Evolutionary conservation across 2,797 vertebrate species (phyloP).

Genomic region (Ctenochaetus hawaiiensis): DNA sequence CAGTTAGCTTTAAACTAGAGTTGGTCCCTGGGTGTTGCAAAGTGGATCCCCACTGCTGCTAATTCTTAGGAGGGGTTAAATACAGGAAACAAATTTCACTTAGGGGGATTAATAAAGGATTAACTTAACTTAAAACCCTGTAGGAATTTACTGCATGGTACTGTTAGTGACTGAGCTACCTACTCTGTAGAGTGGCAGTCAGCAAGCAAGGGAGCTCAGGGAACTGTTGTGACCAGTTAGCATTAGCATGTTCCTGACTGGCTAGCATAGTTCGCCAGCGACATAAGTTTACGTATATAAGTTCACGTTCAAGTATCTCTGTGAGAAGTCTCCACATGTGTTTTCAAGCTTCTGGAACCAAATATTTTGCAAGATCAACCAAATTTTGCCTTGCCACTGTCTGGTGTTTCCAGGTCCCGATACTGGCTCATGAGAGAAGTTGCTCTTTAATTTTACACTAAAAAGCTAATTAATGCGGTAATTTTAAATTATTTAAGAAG

Average conservation of each 20-base stretch:
- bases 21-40: no score
- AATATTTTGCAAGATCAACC: neutral
- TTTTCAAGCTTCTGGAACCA: neutral
- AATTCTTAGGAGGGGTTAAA: no score
- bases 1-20: no score
- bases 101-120: no score
- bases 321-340: neutral
- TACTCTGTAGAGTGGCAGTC: neutral
- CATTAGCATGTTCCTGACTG: neutral
- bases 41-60: no score
- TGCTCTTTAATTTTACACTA: no score
- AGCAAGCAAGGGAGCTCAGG: neutral
- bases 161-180: neutral
- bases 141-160: neutral
- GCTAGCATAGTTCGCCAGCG: neutral
- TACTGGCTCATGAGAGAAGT: no score
- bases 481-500: no score
- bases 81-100: no score
- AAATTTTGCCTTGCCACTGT: no score
- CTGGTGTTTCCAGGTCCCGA: no score
- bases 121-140: neutral
- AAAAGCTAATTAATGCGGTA: no score
- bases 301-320: neutral
- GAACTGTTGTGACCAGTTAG: neutral
- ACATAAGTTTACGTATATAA: neutral